Conservation (phyloP, 2,888 invertebrate species). For the Nomada fabriciana region DNA sequence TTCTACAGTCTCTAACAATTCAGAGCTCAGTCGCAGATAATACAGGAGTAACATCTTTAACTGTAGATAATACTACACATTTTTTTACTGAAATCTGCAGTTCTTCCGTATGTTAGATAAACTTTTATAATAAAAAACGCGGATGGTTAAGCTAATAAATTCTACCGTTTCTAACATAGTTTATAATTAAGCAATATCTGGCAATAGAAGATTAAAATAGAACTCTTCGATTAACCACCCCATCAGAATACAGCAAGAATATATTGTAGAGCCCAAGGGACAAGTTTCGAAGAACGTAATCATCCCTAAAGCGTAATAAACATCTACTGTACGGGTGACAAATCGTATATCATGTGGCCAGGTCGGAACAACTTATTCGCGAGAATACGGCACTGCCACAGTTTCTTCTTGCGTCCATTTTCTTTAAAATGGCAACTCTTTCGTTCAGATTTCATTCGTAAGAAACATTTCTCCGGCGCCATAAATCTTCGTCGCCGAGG, state of each 20-base stretch:
- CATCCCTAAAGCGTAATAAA: conserved; percentile 21
- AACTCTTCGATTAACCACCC: too few species aligned
- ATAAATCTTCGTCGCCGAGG: conserved; percentile 27
- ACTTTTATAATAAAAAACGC: too few species aligned
- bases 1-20: too few species aligned
- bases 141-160: too few species aligned
- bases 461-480: conserved; percentile 9
- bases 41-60: too few species aligned
- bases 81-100: too few species aligned
- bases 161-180: too few species aligned
- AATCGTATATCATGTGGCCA: neutral
- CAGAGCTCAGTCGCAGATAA: too few species aligned
- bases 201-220: too few species aligned
- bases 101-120: too few species aligned
- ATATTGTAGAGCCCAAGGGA: neutral
- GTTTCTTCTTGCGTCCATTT: conserved; percentile 2
- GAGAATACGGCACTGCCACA: neutral
- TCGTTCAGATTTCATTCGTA: neutral
- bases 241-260: neutral
- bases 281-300: neutral
- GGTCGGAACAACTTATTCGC: neutral
- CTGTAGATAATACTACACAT: too few species aligned
- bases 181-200: too few species aligned
- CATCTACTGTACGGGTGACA: neutral
- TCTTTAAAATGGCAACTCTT: neutral